Evolutionary conservation across 2,797 vertebrate species (phyloP), one percentile per base, ranked within the genome.

Genomic region (Lateolabrax maculatus): DNA sequence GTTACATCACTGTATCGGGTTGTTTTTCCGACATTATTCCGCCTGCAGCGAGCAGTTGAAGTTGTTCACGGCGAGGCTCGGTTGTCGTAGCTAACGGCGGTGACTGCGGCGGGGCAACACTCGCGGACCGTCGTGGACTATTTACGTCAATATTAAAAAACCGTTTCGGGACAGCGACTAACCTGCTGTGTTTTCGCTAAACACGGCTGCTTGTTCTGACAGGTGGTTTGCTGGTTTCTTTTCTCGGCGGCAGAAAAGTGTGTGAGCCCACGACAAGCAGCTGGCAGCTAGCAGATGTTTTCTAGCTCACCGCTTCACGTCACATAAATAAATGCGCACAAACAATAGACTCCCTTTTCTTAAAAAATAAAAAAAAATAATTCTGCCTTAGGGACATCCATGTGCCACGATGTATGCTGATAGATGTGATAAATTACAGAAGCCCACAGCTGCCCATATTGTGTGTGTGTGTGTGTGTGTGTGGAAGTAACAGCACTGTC

Each of bases 211-310:
- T 57, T 27, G 27, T 63, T 71, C 34, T 39, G 56, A 48, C 31
- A 5, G 31, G 41, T 48, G n/a, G 25, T 18, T 36, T 1, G 44
- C 4, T 43, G 43, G 1, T 34, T 71, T n/a, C n/a, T n/a, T n/a
- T 72, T 51, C 15, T 51, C 43, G 5, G 21, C 23, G 18, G 44
- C 37, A 64, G 31, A 66, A 34, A 25, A 39, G 44, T 55, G 77
- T 75, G 51, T 21, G 63, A 48, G 73, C 49, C 29, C 52, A 5
- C 39, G 66, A 51, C 55, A 57, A 31, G 52, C 86, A 89, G 80
- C 79, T 84, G 89, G 78, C 88, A 80, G 88, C 87, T 79, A 69
- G 81, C 79, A 84, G 83, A 87, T 90, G 90, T 81, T 71, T 41
- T 27, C 5, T 66, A 62, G 76, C 71, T 66, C 65, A 6, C 60